These are phyloP conservation scores for Trachemys scripta DNA, from an alignment of 2,113 vertebrate species.

Conservation along the genomic window DNA sequence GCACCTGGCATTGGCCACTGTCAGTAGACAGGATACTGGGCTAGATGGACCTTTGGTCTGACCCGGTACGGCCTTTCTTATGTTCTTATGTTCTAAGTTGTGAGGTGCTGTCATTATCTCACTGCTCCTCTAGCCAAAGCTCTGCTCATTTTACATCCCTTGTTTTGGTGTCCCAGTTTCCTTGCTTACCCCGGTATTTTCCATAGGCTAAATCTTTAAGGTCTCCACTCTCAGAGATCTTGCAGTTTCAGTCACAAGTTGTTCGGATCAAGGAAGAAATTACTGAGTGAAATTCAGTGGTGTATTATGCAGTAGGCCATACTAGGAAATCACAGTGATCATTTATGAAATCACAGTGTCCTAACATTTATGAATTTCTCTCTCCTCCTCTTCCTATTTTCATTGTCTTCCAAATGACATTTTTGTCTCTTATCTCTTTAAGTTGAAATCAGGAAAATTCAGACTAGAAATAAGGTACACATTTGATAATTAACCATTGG, in stretches of 20 bases:
- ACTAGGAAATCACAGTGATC: background rate
- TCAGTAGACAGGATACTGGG: too few species aligned
- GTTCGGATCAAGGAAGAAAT: background rate
- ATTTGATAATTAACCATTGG: background rate
- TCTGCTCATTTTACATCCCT: background rate
- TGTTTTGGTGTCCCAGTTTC: background rate
- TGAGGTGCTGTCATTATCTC: background rate
- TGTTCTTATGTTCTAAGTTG: background rate
- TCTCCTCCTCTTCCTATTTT: background rate
- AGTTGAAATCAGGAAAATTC: background rate
- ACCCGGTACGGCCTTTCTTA: too few species aligned
- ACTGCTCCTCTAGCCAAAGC: background rate
- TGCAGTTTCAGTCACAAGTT: background rate
- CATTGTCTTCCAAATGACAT: background rate
- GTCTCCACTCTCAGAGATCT: background rate
- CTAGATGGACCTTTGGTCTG: too few species aligned
- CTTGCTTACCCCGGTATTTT: background rate
- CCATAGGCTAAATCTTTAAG: background rate
- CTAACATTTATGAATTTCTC: background rate
- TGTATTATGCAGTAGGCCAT: background rate
- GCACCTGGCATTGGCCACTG: too few species aligned
- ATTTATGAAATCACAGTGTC: background rate
- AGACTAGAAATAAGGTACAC: background rate
- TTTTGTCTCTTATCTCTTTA: background rate
- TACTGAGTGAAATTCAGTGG: background rate